Evolutionary conservation across 2,888 invertebrate species (phyloP), one percentile per base, ranked within the genome.

Genomic region (Macrophya annulata): DNA sequence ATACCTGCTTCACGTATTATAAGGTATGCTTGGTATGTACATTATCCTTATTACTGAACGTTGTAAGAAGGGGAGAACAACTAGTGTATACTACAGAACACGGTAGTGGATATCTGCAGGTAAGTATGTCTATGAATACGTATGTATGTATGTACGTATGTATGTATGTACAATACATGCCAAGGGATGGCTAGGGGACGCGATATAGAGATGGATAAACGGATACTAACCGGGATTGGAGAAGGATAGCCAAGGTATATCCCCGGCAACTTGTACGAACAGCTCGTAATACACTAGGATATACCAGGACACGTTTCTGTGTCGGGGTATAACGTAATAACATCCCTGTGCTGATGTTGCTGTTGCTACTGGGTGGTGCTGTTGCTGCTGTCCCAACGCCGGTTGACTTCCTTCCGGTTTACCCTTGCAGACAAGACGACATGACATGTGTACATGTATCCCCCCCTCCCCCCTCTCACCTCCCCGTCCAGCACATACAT

Each of bases 351-450:
- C 21, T 40, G 37, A 71, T 71, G 62, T 15, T 12, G 10, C 48
- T 48, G 1, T 15, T 48, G 48, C 48, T 48, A 48, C 48, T 48
- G 48, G 48, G 4, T 9, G 17, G 15, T 40, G 37, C 37, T 71
- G 62, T 15, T 12, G 62, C 62, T 25, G 25, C 71, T 43, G 71
- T 72, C 71, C 71, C 71, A 72, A 15, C 17, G 40, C 71, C 21
- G 72, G 72, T 74, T 77, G 51, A 77, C 77, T 77, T 77, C 77
- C 77, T 77, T 77, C 77, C 77, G 51, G 51, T 31, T 31, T 43
- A 51, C 55, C 10, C 65, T 3, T 31, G 31, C 43, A 45, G 43
- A 45, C 72, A 21, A 74, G 40, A 40, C 45, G 40, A 40, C 45
- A 45, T 12, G 72, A 9, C 72, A 12, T 21, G n/a, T 72, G 3